Evolutionary conservation across 1,140 invertebrate genomes (phyloP).

Genomic region (Panulirus ornatus): DNA sequence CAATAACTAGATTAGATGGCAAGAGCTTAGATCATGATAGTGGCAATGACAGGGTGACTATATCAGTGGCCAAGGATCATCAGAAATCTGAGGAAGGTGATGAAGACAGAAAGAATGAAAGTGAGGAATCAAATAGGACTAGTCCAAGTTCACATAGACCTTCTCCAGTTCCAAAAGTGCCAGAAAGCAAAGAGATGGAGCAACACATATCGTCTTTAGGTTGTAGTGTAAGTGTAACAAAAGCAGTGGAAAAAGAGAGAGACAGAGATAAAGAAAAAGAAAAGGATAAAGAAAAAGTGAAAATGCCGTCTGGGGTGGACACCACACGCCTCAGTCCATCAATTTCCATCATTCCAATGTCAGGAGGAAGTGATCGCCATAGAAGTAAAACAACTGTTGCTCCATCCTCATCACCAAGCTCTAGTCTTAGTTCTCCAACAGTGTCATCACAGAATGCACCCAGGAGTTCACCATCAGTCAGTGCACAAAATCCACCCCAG

Average conservation of each 20-base stretch:
- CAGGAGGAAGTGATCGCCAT: constrained; percentile 44
- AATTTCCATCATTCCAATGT: constrained; percentile 71
- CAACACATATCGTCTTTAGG: constrained; percentile 50
- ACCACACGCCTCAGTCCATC: constrained; percentile 71
- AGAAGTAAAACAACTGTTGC: constrained; percentile 50
- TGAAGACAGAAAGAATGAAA: constrained; percentile 44
- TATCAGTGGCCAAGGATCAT: constrained; percentile 37
- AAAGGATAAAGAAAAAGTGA: constrained; percentile 73
- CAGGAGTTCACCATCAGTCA: constrained; percentile 44
- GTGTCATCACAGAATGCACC: background rate
- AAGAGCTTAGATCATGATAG: constrained; percentile 20
- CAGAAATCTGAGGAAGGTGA: constrained; percentile 30
- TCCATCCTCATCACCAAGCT: constrained; percentile 24
- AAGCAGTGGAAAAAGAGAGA: constrained; percentile 68
- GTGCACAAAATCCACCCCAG: constrained; percentile 24
- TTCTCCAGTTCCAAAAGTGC: constrained; percentile 27
- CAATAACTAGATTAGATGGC: constrained; percentile 63
- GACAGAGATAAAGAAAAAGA: constrained; percentile 69
- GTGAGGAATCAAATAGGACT: constrained; percentile 8
- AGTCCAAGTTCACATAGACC: constrained; percentile 16
- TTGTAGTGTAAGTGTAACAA: constrained; percentile 74
- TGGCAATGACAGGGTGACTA: constrained; percentile 37
- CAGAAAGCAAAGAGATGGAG: constrained; percentile 58
- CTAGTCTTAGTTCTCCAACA: constrained; percentile 14
- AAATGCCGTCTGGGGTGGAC: constrained; percentile 72